Evolutionary conservation across 2,888 invertebrate species (phyloP), one percentile per base, ranked within the genome.

Genomic region (Gnatocerus cornutus): DNA sequence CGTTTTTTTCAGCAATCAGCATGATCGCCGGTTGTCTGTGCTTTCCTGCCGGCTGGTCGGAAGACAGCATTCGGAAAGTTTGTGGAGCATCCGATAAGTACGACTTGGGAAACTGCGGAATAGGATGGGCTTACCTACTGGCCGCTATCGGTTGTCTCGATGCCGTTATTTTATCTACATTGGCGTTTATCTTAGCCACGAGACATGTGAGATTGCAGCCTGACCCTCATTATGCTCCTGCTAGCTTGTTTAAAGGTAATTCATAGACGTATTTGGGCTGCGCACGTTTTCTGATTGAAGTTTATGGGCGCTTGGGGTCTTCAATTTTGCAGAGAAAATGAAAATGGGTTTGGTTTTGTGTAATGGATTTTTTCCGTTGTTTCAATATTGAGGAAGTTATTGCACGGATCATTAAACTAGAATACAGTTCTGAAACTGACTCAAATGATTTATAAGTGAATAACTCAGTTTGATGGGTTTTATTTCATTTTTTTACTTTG

Each of bases 111-210:
- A 90, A 92, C 16, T 98, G 98, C 83, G 93, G 93, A 72, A 89
- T 98, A 62, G 90, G 96, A 79, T 97, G 97, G 97, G 97, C 97
- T 3, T 97, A 95, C 85, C 91, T 97, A 8, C 88, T 98, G 77
- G 97, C 97, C 4, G 93, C 95, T 69, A 96, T 98, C 71, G 96
- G 93, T 0, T 93, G 95, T 63, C 84, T 94, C 75, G 97, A 97
- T 84, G 95, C 95, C 59, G 87, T 92, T 58, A 95, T 96, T 70
- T 87, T 97, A 72, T 91, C 97, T 0, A 92, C 94, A 0, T 88
- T 98, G 68, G 98, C 98, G 9, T 98, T 98, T 86, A 95, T 97
- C 78, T 88, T 98, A 76, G 97, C 97, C 30, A 93, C 95, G 4
- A 87, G 96, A 65, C 97, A 98, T 84, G 93, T 96, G 12, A 89